Conservation (phyloP, 1,140 invertebrate genomes). For the Mizuhopecten yessoensis region DNA sequence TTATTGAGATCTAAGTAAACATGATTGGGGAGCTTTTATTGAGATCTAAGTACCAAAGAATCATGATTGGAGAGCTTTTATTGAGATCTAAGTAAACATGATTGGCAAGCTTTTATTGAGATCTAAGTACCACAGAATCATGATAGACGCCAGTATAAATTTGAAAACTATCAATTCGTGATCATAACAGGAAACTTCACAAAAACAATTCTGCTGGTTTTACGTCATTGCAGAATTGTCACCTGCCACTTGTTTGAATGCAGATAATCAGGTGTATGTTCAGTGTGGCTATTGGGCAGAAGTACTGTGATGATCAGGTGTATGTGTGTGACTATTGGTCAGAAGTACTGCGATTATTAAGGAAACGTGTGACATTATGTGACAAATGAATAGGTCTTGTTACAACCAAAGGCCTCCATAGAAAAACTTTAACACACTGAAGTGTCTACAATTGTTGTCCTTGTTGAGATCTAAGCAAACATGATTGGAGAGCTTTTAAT, state of each 20-base stretch:
- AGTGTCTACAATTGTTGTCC: too few relatives aligned
- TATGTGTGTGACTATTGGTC: not conserved
- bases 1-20: not conserved
- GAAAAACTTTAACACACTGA: not conserved
- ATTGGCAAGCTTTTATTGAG: too few relatives aligned
- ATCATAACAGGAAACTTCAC: not conserved
- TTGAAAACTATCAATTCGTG: not conserved
- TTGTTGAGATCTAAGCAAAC: not conserved
- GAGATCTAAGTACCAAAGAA: too few relatives aligned
- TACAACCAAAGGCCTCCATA: not conserved
- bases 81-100: not conserved
- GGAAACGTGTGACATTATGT: not conserved
- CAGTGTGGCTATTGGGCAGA: too few relatives aligned
- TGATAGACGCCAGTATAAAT: constrained; percentile 5
- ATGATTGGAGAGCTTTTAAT: too few relatives aligned
- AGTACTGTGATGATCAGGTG: too few relatives aligned
- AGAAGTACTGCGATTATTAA: not conserved
- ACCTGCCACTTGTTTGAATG: not conserved
- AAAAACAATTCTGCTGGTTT: not conserved
- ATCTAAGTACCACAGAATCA: too few relatives aligned
- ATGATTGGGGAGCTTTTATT: too few relatives aligned
- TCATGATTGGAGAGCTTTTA: too few relatives aligned
- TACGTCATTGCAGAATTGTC: not conserved
- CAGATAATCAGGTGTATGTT: not conserved
- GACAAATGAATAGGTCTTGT: not conserved